Percentiles rank a stretch among this genome's conserved stretches.
These are phyloP conservation scores for Lasioglossum calceatum DNA, from an alignment of 2,888 invertebrate genomes.

Conservation along the genomic window DNA sequence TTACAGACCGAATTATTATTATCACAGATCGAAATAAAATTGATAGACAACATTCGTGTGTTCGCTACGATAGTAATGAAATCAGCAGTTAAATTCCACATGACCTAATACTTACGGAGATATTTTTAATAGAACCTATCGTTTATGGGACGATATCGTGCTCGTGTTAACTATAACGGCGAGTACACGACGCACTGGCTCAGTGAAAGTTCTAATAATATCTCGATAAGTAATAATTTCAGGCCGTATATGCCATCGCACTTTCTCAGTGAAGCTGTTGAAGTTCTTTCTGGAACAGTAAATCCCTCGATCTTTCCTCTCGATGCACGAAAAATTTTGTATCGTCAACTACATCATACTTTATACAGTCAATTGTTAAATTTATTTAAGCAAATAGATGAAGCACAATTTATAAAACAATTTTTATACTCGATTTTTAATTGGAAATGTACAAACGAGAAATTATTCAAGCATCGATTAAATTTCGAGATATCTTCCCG, in stretches of 20 bases:
- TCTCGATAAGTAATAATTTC: constrained; percentile 15
- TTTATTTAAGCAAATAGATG: neutral
- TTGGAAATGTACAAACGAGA: neutral
- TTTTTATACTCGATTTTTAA: neutral
- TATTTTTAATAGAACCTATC: constrained; percentile 6
- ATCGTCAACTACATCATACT: too few relatives aligned
- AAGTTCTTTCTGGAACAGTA: neutral
- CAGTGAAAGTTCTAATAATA: constrained; percentile 19
- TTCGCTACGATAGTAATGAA: neutral
- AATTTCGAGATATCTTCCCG: neutral
- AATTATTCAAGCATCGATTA: neutral
- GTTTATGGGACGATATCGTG: constrained; percentile 9
- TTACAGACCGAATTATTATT: neutral
- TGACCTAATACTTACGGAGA: neutral
- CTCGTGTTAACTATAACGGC: neutral
- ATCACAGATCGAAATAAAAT: neutral
- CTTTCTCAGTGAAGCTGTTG: neutral
- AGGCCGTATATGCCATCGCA: neutral
- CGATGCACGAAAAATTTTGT: neutral
- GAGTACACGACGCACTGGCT: neutral
- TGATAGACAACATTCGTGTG: neutral
- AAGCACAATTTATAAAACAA: neutral
- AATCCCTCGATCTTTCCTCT: neutral
- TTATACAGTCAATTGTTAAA: neutral
- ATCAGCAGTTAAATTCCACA: neutral